These are phyloP conservation scores for Cygnus olor DNA, from an alignment of 2,797 vertebrate genomes.

Conservation along the genomic window DNA sequence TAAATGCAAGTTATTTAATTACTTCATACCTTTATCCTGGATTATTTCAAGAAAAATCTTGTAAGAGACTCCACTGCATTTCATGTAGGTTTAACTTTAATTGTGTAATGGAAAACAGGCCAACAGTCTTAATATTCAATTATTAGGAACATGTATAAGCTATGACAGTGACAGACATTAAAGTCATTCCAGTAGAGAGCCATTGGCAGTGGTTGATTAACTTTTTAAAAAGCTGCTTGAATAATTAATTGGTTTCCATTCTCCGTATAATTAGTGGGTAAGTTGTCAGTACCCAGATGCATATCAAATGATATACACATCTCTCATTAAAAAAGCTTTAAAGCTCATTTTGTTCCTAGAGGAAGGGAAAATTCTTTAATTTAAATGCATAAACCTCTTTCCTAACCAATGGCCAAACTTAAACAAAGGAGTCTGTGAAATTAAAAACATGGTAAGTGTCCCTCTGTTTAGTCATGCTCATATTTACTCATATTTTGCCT, in stretches of 20 bases:
- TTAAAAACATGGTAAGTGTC: accelerated
- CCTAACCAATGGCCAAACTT: background rate
- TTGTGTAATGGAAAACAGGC: background rate
- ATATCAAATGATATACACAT: background rate
- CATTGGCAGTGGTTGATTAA: conserved; percentile 27
- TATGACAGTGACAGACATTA: conserved; percentile 13
- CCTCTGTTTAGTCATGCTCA: background rate
- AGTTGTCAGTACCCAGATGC: background rate
- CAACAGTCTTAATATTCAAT: conserved; percentile 1
- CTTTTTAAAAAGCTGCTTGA: conserved; percentile 16
- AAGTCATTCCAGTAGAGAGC: background rate
- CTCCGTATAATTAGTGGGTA: background rate
- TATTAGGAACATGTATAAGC: background rate
- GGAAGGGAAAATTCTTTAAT: background rate
- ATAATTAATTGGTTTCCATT: conserved; percentile 42
- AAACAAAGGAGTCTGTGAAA: background rate
- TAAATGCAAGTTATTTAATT: background rate
- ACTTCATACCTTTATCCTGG: background rate
- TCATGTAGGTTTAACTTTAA: background rate
- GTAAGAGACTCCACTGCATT: background rate
- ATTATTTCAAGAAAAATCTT: conserved; percentile 8
- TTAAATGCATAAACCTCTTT: background rate
- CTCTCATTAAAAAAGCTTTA: background rate
- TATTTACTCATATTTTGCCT: background rate
- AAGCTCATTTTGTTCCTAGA: background rate